A percentile compares a stretch with the other conserved stretches of the same genome.
phyloP scores from a whole-genome alignment of 2,113 vertebrate species.

The Myiozetetes cayanensis region DNA sequence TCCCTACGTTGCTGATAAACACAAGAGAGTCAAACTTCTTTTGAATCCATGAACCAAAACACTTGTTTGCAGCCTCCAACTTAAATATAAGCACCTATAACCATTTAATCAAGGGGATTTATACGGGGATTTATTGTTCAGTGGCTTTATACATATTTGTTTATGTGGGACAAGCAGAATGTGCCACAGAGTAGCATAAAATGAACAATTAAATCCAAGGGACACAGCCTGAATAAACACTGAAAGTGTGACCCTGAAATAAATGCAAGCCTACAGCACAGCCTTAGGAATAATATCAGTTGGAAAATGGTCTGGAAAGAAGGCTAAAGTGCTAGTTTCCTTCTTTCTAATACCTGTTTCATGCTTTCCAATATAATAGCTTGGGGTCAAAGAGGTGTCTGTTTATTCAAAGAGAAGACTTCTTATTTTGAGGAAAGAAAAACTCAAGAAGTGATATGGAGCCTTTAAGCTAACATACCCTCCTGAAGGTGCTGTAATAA shows the following conservation, averaged over 20 bases:
- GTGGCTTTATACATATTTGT: not conserved
- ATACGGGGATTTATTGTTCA: not conserved
- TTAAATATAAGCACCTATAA: not conserved
- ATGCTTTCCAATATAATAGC: not conserved
- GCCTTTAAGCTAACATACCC: not conserved
- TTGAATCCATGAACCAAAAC: not conserved
- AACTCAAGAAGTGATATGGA: not conserved
- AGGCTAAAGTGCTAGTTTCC: not conserved
- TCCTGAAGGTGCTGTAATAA: not conserved
- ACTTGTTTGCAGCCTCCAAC: not conserved
- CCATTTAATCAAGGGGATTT: not conserved
- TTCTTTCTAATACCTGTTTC: not conserved
- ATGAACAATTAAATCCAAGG: not conserved
- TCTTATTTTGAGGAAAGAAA: not conserved
- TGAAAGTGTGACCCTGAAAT: not conserved
- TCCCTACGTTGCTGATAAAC: not conserved
- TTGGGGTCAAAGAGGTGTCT: not conserved
- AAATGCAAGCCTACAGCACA: not conserved
- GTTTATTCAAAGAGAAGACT: not conserved
- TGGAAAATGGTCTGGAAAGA: not conserved
- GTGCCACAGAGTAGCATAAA: not conserved
- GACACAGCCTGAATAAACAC: not conserved
- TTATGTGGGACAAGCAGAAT: not conserved
- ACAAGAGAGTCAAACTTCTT: not conserved
- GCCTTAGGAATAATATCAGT: not conserved